These are phyloP conservation scores for Rhopilema esculentum DNA, from an alignment of 30 jellyfish, hydroid and myxozoan species.

Conservation along the genomic window DNA sequence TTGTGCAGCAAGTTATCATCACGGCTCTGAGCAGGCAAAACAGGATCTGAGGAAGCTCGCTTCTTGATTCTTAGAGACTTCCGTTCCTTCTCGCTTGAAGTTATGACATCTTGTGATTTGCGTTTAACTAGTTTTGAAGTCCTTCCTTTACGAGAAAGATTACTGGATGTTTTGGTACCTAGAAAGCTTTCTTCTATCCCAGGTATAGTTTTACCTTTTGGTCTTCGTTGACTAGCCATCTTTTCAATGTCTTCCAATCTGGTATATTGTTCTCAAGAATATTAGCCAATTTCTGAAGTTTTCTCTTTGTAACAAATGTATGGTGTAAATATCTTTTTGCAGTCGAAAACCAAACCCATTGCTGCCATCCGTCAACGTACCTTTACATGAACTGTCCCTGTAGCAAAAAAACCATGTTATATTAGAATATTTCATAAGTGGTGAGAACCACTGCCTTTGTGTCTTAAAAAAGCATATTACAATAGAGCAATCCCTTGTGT, in stretches of 20 bases:
- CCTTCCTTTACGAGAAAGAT: not conserved
- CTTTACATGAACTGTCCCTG: not conserved
- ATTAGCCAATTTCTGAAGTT: not conserved
- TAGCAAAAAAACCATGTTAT: not conserved
- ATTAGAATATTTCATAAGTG: no score
- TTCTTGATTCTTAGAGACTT: slow-evolving; percentile 17
- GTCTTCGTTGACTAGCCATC: slow-evolving; percentile 33
- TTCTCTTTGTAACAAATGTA: not conserved
- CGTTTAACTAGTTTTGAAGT: slow-evolving; percentile 15
- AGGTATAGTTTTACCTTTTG: slow-evolving; percentile 10
- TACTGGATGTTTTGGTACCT: not conserved
- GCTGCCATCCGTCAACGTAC: not conserved
- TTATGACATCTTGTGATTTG: not conserved
- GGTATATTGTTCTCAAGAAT: not conserved
- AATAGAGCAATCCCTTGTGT: no score
- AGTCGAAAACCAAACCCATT: not conserved
- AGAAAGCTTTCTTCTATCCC: slow-evolving; percentile 48
- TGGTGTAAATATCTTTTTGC: not conserved
- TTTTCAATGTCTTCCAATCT: not conserved
- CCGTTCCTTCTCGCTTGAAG: not conserved
- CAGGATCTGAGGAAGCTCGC: slow-evolving; percentile 48
- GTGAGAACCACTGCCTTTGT: no score
- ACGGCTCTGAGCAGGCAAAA: not conserved
- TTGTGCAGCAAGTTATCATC: not conserved
- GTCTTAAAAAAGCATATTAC: no score